Base-by-base conservation (phyloP, 2,888 invertebrate genomes). In the Polyploca ridens region DNA sequence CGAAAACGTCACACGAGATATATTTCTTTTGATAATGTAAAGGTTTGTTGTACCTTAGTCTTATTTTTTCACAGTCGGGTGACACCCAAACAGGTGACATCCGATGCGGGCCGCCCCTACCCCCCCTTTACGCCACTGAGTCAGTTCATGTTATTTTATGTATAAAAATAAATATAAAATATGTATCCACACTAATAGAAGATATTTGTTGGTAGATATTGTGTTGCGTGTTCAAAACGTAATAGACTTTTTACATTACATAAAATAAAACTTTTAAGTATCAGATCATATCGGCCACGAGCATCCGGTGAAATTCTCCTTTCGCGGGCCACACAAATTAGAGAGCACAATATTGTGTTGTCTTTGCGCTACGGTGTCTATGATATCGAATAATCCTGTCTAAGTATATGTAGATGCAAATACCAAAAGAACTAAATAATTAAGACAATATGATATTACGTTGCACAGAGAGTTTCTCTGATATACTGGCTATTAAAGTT, bases 301-400 rank as follows among this genome's bases (percentile, higher is more conserved):
- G 68, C 71, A 68, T 82, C 77, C 82, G 81, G 86, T 82, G 85
- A 86, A 87, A 86, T 83, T 84, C 66, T 76, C 77, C 76, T 82
- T 81, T 82, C 82, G 76, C 77, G 72, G 62, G 63, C 71, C 27
- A 67, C 63, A 69, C 57, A 70, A 76, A 71, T 74, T 68, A 74
- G 72, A 75, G 74, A 73, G 69, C 64, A 63, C 63, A 68, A 60
- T 63, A 66, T 68, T 69, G 66, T 69, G 68, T 19, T 16, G 61
- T 41, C 4, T 27, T 61, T 14, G 27, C 27, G 61, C 11, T 38
- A 7, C 58, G 63, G 59, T 71, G 65, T 63, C 70, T 66, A 65
- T 61, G 54, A 66, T 44, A 13, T 19, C 11, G 41, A 27, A 61
- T 41, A 60, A 19, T 60, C 38, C 16, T 19, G 60, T 3, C 5